A percentile compares a stretch with the other conserved stretches of the same genome.
These are phyloP conservation scores for Pristionchus fissidentatus DNA, from an alignment of 2,888 invertebrate species.

Conservation along the genomic window DNA sequence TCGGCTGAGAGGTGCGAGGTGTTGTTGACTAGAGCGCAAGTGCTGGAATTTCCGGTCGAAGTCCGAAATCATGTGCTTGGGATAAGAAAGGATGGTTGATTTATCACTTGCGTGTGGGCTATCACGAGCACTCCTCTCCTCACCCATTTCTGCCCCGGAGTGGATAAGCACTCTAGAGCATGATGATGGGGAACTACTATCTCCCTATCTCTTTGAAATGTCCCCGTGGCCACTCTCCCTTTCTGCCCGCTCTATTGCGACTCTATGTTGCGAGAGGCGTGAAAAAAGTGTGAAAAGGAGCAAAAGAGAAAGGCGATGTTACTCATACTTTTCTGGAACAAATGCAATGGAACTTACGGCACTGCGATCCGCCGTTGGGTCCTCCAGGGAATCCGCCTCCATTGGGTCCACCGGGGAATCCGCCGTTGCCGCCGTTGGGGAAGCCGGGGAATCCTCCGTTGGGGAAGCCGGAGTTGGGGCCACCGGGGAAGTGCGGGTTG, in stretches of 20 bases:
- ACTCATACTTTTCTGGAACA: not conserved
- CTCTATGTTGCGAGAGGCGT: not conserved
- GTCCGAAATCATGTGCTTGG: not conserved
- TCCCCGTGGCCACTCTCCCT: slow-evolving; percentile 11
- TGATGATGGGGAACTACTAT: slow-evolving; percentile 21
- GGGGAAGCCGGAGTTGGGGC: slow-evolving; percentile 38
- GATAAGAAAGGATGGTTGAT: not conserved
- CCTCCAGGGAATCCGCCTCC: slow-evolving; percentile 5
- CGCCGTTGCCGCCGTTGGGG: slow-evolving; percentile 23
- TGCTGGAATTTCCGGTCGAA: slow-evolving; percentile 39
- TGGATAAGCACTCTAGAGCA: slow-evolving; percentile 29
- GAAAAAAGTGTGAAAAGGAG: not conserved
- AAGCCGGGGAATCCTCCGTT: slow-evolving; percentile 41
- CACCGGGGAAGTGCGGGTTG: slow-evolving; percentile 36
- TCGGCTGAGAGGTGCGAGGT: not conserved
- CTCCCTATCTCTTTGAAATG: not conserved
- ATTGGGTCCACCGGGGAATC: slow-evolving; percentile 14
- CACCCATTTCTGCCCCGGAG: slow-evolving; percentile 26
- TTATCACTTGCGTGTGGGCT: slow-evolving; percentile 44
- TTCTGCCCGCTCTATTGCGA: not conserved
- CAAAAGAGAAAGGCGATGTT: not conserved
- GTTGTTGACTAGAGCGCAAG: slow-evolving; percentile 8
- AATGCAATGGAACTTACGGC: slow-evolving; percentile 34
- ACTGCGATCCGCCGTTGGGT: slow-evolving; percentile 38
- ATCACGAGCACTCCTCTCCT: slow-evolving; percentile 33